Evolutionary conservation across 1,140 invertebrate species (phyloP), one percentile per base, ranked within the genome.

Genomic region (Lasioglossum albipes): DNA sequence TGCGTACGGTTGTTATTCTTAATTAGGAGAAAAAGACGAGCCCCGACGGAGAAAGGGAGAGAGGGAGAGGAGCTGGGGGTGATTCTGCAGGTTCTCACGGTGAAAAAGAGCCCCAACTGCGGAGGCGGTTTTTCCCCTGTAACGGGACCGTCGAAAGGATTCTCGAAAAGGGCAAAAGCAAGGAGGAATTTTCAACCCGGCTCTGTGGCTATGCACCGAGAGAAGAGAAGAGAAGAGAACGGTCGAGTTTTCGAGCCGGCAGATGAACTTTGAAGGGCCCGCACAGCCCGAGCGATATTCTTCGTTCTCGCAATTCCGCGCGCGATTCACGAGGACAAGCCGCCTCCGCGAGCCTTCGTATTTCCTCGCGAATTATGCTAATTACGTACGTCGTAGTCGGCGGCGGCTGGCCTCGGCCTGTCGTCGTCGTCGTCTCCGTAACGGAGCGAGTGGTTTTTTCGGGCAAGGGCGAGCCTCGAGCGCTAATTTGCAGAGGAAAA

Each of bases 291-390:
- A 20, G 61, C 27, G 36, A 45, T 59, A 78, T 81, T 76, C 78
- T 52, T 68, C 78, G 49, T 66, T 52, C 54, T 41, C 78, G 71
- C 49, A 52, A 57, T 61, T 67, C 54, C 54, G 64, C 27, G 54
- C 65, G 67, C 49, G 75, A 77, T 81, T 81, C 81, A 79, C 73
- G 79, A 69, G 73, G 54, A 64, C 52, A 22, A 64, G 62, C n/a
- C 57, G 36, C 72, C 16, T 3, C 52, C 7, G 13, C 18, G 69
- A 31, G 71, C 71, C 64, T 79, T 80, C 57, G 81, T 71, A 83
- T 75, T 80, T 83, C 72, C 77, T 62, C 71, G 81, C 41, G 72
- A 83, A 83, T 83, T 81, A 83, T 80, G 82, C 67, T 83, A 83
- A 83, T 83, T 83, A 83, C 49, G 66, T 36, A 4, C 49, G 61